Evolutionary conservation across 2,888 invertebrate genomes (phyloP).

Genomic region (Rhogogaster chlorosoma): DNA sequence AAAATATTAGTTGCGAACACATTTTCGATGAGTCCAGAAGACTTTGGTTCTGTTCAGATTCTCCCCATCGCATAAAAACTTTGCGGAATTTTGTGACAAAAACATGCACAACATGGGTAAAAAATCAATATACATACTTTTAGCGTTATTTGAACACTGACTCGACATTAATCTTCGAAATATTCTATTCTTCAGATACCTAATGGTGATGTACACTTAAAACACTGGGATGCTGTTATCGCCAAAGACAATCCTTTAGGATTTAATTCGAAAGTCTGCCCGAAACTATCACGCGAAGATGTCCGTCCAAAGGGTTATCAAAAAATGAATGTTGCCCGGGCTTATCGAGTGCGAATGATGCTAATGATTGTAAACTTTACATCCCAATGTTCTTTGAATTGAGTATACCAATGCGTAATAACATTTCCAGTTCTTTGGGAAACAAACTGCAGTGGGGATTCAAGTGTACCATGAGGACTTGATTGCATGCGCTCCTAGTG

Average conservation of each 20-base stretch:
- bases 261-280: constrained; percentile 11
- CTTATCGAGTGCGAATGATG: not conserved
- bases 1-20: constrained; percentile 60
- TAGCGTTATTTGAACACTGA: not conserved
- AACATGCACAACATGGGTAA: constrained; percentile 14
- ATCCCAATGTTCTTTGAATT: not conserved
- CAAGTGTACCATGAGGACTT: constrained; percentile 1
- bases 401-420: not conserved
- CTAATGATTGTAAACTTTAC: not conserved
- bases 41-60: constrained; percentile 64
- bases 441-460: not conserved
- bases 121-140: not conserved
- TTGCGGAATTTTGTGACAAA: constrained; percentile 54
- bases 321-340: constrained; percentile 34
- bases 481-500: not conserved
- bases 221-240: constrained; percentile 12
- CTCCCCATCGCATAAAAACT: constrained; percentile 62
- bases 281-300: not conserved
- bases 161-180: not conserved
- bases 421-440: constrained; percentile 3
- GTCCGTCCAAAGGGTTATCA: not conserved
- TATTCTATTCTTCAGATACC: not conserved
- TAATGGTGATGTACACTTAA: not conserved
- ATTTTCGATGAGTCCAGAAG: constrained; percentile 54
- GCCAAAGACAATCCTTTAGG: constrained; percentile 5